Percentiles rank a stretch among this genome's conserved stretches.
Evolutionary conservation across 2,113 vertebrate species (phyloP).

Genomic region (Pelecanus crispus): DNA sequence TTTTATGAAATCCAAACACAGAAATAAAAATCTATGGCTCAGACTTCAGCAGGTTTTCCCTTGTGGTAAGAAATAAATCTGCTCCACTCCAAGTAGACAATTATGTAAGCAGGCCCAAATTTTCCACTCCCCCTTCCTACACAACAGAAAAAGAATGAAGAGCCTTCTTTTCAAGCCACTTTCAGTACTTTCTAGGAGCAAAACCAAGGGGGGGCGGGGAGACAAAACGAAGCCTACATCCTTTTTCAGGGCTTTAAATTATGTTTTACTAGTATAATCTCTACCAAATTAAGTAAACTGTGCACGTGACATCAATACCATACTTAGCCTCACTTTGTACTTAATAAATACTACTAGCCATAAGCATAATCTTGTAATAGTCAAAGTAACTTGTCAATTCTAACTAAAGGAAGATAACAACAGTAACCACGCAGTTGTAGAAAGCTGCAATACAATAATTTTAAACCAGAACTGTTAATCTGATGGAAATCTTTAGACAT

Average conservation of each 20-base stretch:
- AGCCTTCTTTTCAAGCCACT: not conserved
- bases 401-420: not conserved
- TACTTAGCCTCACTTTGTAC: not conserved
- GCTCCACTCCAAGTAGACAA: not conserved
- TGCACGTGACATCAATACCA: not conserved
- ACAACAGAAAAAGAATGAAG: not conserved
- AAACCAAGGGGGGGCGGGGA: not conserved
- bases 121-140: not conserved
- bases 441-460: not conserved
- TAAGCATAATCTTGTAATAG: not conserved
- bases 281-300: not conserved
- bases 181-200: not conserved
- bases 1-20: not conserved
- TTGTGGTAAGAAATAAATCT: not conserved
- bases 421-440: not conserved
- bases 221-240: not conserved
- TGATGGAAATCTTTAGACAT: not conserved
- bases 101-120: not conserved
- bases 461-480: not conserved
- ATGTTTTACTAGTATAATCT: not conserved
- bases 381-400: not conserved
- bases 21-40: not conserved
- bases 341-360: not conserved
- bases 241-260: not conserved
- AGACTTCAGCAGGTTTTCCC: not conserved